Evolutionary conservation across 2,113 vertebrate species (phyloP), one percentile per base, ranked within the genome.

Genomic region (Sialia sialis): DNA sequence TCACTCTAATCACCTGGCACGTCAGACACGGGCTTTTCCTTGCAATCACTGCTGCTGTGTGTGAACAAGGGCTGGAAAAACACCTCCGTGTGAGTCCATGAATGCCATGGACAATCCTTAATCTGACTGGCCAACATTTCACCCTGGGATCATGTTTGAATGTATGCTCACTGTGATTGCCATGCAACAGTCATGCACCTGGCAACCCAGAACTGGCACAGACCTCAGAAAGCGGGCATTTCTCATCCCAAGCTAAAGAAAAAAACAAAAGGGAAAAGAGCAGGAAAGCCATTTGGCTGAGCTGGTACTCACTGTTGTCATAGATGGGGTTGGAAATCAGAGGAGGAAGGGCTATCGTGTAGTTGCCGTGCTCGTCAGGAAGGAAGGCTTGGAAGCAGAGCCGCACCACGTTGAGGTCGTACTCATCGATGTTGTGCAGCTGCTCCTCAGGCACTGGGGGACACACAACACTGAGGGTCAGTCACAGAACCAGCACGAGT

Each of bases 321-420:
- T 99, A 99, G 98, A 99, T 99, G 22, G 99, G 99, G 97, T 99
- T 99, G 86, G 99, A 99, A 89, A 99, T 98, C 39, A 99, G 94
- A 74, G 99, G 99, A 69, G 94, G 96, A 74, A 99, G 98, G 8
- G 96, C 87, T 36, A 97, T 95, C 3, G 97, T 98, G 97, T 98
- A 99, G 83, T 98, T 98, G 82, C 99, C 99, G 1, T 95, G 98
- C 49, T 98, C 98, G 9, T 99, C 99, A 3, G 98, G 98, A 36
- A 99, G 98, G 94, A 98, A 99, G 18, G 99, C 99, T 92, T 99
- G 99, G 96, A 99, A 99, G 91, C 99, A 99, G 56, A 99, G 98
- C 20, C 99, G 98, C 48, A 99, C 99, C 21, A 99, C 99, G 11
- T 99, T 99, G 96, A 99, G 97, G 95, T 99, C 99, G 4, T 99